Conservation (phyloP, 2,888 invertebrate genomes). For the Mythimna ferrago region DNA sequence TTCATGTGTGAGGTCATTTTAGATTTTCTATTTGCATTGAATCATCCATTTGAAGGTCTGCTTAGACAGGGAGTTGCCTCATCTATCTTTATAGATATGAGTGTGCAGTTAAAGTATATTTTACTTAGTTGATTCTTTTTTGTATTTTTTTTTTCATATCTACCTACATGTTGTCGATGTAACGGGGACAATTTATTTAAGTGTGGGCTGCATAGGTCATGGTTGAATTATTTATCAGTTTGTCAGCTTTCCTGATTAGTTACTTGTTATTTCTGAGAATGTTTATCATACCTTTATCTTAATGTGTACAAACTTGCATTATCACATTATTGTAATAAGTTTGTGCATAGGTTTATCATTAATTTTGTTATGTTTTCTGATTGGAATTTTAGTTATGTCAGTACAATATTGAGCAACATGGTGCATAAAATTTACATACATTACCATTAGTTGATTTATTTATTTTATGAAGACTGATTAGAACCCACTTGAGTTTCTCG, state of each 20-base stretch:
- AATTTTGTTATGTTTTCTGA: background rate
- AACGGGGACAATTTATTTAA: constrained; percentile 42
- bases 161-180: constrained; percentile 53
- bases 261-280: constrained; percentile 38
- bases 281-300: constrained; percentile 40
- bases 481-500: too few species aligned
- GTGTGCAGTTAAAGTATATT: constrained; percentile 35
- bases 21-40: constrained; percentile 76
- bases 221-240: constrained; percentile 64
- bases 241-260: constrained; percentile 52
- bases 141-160: constrained; percentile 44
- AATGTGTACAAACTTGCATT: constrained; percentile 16
- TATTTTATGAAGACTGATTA: too few species aligned
- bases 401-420: background rate
- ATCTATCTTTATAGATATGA: constrained; percentile 54
- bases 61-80: constrained; percentile 63
- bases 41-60: constrained; percentile 76
- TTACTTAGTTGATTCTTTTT: constrained; percentile 23
- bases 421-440: background rate
- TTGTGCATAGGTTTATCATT: constrained; percentile 10
- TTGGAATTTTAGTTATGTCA: background rate
- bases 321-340: constrained; percentile 16
- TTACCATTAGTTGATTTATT: background rate
- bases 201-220: constrained; percentile 65
- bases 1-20: constrained; percentile 68